phyloP scores from a whole-genome alignment of 2,113 vertebrate species.

The Bufo gargarizans region DNA sequence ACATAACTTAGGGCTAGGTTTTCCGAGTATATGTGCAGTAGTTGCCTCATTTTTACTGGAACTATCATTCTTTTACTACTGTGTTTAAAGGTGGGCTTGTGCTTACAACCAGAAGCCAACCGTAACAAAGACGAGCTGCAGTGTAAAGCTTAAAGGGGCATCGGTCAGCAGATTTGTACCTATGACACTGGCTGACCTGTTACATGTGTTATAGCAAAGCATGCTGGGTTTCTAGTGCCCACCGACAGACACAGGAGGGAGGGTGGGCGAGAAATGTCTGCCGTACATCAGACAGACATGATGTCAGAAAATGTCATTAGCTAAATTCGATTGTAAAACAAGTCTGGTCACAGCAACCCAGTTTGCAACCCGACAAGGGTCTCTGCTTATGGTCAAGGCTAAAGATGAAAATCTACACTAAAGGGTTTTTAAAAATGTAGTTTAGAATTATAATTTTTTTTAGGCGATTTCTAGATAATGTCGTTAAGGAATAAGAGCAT shows the following conservation, averaged over 20 bases:
- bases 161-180: too few species aligned
- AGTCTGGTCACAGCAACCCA: not conserved
- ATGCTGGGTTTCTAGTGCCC: constrained; percentile 4
- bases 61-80: too few species aligned
- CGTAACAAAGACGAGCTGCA: not conserved
- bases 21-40: too few species aligned
- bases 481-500: not conserved
- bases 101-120: too few species aligned
- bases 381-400: not conserved
- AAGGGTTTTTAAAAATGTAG: not conserved
- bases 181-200: too few species aligned
- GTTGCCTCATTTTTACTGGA: too few species aligned
- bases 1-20: not conserved
- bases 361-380: not conserved
- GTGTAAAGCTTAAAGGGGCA: not conserved
- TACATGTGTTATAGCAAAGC: not conserved
- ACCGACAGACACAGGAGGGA: not conserved
- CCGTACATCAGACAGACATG: constrained; percentile 7
- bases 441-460: not conserved
- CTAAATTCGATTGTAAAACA: not conserved
- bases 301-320: constrained; percentile 11
- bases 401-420: not conserved
- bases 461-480: not conserved
- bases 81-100: too few species aligned
- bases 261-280: not conserved